Base-by-base conservation (phyloP, 2,797 vertebrate genomes). In the Helarctos malayanus region DNA sequence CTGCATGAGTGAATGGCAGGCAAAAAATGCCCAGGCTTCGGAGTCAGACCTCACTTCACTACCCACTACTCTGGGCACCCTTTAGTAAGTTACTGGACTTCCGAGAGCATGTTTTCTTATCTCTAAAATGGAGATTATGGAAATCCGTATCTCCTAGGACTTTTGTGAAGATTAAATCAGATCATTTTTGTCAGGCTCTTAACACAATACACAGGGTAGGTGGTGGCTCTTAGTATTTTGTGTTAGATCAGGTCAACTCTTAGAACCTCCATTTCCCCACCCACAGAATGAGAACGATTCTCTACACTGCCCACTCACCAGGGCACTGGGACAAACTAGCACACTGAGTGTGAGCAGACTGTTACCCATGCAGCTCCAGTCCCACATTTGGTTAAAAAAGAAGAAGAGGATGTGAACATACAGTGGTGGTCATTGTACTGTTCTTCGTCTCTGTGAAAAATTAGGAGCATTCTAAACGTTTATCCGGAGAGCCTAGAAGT, bases 91-190 rank as follows among this genome's bases (percentile, higher is more conserved):
- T 89, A 61, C 32, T 45, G 3, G 54, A 45, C n/a, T 94, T 93
- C 52, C 83, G 32, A 81, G 81, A 76, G 11, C 75, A 47, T 81
- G 35, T 89, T 80, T 92, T 82, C 49, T 79, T 23, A 25, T 38
- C 23, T 92, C 89, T 91, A 47, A 95, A 94, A 59, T 49, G 41
- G 23, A 41, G 2, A 65, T 47, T 41, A 59, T 86, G 57, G 45
- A 78, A 38, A 71, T 56, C 52, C 7, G n/a, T 93, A 14, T 81
- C 52, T 83, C 61, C 41, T 71, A 68, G 49, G 56, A 87, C 35
- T 87, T 78, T 29, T 63, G 38, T 73, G 71, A 95, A 59, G 59
- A 54, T 85, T 91, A 91, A 92, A 54, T 92, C 47, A 57, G 73
- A 47, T 89, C 4, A 63, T 79, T 54, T 61, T 2, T 69, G 80